Conservation (phyloP, 2,797 vertebrate genomes). For the Manis crassicaudata region DNA sequence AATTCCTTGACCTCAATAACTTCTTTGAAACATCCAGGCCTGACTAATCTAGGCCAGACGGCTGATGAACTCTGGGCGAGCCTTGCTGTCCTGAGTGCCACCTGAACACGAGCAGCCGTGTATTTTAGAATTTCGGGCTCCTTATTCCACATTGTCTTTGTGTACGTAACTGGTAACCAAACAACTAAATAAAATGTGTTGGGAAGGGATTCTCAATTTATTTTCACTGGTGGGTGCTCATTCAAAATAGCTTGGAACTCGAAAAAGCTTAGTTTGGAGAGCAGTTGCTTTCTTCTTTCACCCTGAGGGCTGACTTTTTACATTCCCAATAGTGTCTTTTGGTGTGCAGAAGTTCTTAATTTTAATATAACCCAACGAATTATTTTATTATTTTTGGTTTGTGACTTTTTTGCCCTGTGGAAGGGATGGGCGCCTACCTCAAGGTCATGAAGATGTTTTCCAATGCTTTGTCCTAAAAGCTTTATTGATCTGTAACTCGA, state of each 20-base stretch:
- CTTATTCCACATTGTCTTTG: not conserved
- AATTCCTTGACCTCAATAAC: not conserved
- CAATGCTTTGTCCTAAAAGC: slow-evolving; percentile 6
- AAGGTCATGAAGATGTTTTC: not conserved
- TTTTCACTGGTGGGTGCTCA: not conserved
- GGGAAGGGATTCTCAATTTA: not conserved
- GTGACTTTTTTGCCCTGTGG: not conserved
- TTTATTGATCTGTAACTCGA: not conserved
- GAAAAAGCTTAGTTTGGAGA: too few relatives aligned
- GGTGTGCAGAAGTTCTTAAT: not conserved
- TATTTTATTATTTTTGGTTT: not conserved
- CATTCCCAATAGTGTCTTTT: not conserved
- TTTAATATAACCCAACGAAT: not conserved
- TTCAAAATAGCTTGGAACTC: not conserved
- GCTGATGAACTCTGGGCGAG: not conserved
- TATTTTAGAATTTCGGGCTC: not conserved
- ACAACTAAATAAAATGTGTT: not conserved
- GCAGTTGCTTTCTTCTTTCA: not conserved
- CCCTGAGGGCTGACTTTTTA: not conserved
- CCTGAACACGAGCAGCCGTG: not conserved
- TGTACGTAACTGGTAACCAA: not conserved
- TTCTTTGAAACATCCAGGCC: not conserved
- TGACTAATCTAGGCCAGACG: not conserved
- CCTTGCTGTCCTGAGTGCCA: not conserved
- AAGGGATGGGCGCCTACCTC: not conserved